A percentile compares a stretch with the other conserved stretches of the same genome.
Evolutionary conservation across 2,797 vertebrate species (phyloP).

Genomic region (Phoebastria nigripes): DNA sequence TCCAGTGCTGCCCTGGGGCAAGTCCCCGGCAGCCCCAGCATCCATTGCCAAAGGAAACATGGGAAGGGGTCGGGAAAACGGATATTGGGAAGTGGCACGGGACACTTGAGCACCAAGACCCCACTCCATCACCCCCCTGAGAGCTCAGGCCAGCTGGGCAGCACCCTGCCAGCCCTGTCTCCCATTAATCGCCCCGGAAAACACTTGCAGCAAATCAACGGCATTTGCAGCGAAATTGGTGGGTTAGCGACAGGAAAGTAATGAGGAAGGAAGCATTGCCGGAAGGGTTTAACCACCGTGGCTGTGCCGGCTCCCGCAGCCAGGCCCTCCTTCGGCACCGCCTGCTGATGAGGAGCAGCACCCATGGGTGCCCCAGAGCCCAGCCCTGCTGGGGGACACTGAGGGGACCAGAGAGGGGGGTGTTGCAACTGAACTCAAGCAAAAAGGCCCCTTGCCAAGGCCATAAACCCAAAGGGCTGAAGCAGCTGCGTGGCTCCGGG

Average conservation of each 20-base stretch:
- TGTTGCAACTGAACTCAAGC: neutral
- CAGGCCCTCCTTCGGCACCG: neutral
- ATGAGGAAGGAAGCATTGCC: neutral
- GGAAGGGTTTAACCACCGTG: neutral
- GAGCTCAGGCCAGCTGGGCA: neutral
- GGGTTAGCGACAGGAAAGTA: neutral
- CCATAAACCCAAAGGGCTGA: neutral
- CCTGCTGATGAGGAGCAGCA: neutral
- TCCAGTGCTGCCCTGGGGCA: rapidly evolving
- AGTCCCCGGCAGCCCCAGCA: rapidly evolving
- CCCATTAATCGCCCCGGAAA: neutral
- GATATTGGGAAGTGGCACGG: neutral
- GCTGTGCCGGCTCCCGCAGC: neutral
- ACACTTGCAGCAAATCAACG: neutral
- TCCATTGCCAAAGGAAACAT: neutral
- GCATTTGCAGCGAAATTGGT: neutral
- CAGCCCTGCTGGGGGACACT: neutral
- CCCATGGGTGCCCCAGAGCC: neutral
- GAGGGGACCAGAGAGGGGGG: neutral
- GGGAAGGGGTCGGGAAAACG: neutral
- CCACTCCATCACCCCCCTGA: neutral
- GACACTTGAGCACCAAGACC: rapidly evolving
- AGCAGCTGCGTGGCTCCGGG: rapidly evolving
- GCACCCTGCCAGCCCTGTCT: neutral
- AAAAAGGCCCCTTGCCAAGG: neutral